Percentiles rank a stretch among this genome's conserved stretches.
These are phyloP conservation scores for Idaea biselata DNA, from an alignment of 2,888 invertebrate genomes.

Conservation along the genomic window DNA sequence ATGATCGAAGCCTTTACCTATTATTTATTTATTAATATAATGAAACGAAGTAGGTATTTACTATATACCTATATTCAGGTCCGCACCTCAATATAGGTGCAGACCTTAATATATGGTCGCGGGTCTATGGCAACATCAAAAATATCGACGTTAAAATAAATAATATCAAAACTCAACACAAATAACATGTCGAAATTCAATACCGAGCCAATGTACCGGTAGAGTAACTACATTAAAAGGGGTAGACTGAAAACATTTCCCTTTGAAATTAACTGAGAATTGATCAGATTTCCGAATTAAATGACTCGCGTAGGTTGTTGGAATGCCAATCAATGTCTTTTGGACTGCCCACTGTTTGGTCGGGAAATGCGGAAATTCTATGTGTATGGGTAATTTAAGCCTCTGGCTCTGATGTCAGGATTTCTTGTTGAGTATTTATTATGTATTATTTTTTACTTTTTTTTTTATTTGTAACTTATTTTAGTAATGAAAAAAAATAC, in stretches of 20 bases:
- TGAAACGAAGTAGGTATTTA: no score
- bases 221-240: constrained; percentile 52
- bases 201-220: constrained; percentile 54
- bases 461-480: no score
- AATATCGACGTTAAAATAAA: neutral
- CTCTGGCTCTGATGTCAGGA: neutral
- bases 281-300: constrained; percentile 74
- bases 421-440: neutral
- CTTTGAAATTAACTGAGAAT: constrained; percentile 65
- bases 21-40: no score
- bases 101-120: no score
- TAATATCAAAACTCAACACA: neutral
- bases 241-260: constrained; percentile 61
- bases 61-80: no score
- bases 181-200: constrained; percentile 23
- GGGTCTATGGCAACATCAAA: no score
- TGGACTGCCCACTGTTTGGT: constrained; percentile 23
- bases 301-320: constrained; percentile 66
- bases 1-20: no score
- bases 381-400: neutral
- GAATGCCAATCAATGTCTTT: constrained; percentile 67
- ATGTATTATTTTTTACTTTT: no score
- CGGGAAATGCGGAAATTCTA: neutral
- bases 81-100: no score
- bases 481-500: no score